Conservation (phyloP, 2,888 invertebrate genomes). For the Hypena proboscidalis region DNA sequence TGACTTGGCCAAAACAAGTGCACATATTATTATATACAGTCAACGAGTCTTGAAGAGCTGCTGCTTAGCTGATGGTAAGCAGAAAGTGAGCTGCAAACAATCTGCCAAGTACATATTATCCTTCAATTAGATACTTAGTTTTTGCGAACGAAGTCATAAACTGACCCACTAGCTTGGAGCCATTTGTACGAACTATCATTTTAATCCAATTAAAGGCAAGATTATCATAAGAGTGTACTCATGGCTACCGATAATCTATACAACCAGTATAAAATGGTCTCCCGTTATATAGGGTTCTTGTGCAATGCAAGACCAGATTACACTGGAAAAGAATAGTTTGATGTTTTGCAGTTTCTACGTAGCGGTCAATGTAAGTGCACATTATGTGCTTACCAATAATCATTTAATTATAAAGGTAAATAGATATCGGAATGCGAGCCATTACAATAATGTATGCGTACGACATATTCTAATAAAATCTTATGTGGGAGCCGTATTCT, state of each 20-base stretch:
- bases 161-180: slow-evolving; percentile 32
- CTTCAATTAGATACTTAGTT: slow-evolving; percentile 16
- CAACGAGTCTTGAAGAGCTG: no score
- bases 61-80: no score
- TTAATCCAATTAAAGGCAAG: slow-evolving; percentile 43
- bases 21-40: no score
- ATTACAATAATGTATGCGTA: slow-evolving; percentile 60
- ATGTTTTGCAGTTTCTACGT: no score
- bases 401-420: slow-evolving; percentile 62
- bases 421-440: slow-evolving; percentile 48
- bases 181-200: slow-evolving; percentile 48
- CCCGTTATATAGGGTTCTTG: no score
- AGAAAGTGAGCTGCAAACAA: background rate
- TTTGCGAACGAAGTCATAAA: slow-evolving; percentile 32
- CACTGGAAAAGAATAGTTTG: no score
- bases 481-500: slow-evolving; percentile 47
- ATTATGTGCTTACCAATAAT: slow-evolving; percentile 63
- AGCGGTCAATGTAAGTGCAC: slow-evolving; percentile 36
- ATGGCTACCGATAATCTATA: no score
- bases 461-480: slow-evolving; percentile 49
- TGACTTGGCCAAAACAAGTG: no score
- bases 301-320: no score
- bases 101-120: background rate
- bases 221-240: slow-evolving; percentile 46
- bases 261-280: no score